A percentile compares a stretch with the other conserved stretches of the same genome.
These are phyloP conservation scores for Ganaspis sp. DNA, from an alignment of 1,140 invertebrate genomes.

Conservation along the genomic window DNA sequence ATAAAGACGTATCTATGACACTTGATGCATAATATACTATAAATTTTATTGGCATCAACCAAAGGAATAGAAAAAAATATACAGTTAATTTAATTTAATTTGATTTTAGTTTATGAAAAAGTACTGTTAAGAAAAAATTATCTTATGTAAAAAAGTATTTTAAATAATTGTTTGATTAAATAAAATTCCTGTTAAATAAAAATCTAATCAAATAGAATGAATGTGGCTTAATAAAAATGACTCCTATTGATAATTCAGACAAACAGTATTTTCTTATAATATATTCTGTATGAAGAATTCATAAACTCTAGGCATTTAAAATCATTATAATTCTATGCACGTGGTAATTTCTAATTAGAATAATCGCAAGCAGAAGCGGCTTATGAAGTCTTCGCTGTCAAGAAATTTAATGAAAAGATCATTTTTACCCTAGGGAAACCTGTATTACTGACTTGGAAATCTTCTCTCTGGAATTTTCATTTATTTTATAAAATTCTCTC, in stretches of 20 bases:
- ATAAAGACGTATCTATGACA: too few relatives aligned
- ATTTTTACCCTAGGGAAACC: background rate
- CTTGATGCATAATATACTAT: too few relatives aligned
- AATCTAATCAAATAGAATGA: too few relatives aligned
- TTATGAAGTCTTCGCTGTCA: background rate
- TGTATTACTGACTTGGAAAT: background rate
- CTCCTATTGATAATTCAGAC: background rate
- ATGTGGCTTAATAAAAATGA: background rate
- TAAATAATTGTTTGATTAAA: too few relatives aligned
- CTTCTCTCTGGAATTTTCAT: background rate
- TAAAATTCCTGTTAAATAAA: too few relatives aligned
- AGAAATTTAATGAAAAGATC: slow-evolving; percentile 16
- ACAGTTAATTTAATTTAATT: too few relatives aligned
- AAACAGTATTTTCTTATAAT: too few relatives aligned
- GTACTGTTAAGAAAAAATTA: background rate
- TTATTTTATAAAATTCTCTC: background rate
- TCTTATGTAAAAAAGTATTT: background rate
- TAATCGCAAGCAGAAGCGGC: background rate
- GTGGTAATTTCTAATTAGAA: slow-evolving; percentile 19
- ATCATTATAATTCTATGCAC: background rate
- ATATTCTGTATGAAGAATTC: too few relatives aligned
- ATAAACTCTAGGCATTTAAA: background rate
- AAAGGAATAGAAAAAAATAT: too few relatives aligned
- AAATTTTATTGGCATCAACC: too few relatives aligned
- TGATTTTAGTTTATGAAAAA: background rate